Conservation (phyloP, 2,113 vertebrate genomes). For the Pseudorectes ferrugineus region DNA sequence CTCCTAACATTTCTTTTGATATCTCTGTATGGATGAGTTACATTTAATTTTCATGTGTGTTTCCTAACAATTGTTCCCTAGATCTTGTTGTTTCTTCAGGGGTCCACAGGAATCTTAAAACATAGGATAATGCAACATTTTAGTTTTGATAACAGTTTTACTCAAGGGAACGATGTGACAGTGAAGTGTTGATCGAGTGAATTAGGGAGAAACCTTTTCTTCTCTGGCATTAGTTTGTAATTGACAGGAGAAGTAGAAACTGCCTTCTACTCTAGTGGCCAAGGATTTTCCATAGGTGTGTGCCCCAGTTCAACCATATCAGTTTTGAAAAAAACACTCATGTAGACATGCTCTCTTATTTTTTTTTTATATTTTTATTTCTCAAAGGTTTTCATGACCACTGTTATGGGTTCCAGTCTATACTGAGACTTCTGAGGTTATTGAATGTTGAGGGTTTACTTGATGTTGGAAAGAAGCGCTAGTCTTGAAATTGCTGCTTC, state of each 20-base stretch:
- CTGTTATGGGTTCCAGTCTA: not conserved
- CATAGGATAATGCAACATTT: not conserved
- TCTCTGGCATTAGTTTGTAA: not conserved
- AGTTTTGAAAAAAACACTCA: not conserved
- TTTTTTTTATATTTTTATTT: not conserved
- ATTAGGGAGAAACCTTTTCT: not conserved
- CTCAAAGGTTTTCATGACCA: not conserved
- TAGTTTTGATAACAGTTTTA: not conserved
- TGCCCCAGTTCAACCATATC: not conserved
- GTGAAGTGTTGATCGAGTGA: not conserved
- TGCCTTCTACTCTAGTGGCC: not conserved
- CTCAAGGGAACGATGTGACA: not conserved
- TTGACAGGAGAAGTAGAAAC: not conserved
- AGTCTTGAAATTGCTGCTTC: not conserved
- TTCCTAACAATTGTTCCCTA: not conserved
- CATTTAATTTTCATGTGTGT: conserved; percentile 2
- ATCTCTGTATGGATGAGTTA: not conserved
- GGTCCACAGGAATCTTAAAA: not conserved
- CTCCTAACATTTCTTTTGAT: not conserved
- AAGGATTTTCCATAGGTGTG: not conserved
- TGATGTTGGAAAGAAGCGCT: not conserved
- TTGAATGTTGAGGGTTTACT: not conserved
- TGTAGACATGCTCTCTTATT: not conserved
- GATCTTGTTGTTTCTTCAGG: not conserved
- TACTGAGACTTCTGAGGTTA: not conserved